Percentiles rank a stretch among this genome's conserved stretches.
These are phyloP conservation scores for Torymus aiolomorphi DNA, from an alignment of 2,888 invertebrate genomes.

Conservation along the genomic window DNA sequence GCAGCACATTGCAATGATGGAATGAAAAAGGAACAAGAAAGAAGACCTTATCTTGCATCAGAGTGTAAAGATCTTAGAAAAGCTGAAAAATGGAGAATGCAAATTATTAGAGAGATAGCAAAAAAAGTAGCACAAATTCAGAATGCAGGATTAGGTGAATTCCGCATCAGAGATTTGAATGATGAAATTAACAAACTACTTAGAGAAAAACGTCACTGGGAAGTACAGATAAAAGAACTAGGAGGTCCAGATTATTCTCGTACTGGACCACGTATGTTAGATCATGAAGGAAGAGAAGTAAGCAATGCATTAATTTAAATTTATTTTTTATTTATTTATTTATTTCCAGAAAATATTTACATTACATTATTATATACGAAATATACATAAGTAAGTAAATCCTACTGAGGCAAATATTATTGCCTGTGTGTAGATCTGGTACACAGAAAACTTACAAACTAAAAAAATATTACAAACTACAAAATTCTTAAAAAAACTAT, in stretches of 20 bases:
- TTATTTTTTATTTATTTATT: too few species aligned
- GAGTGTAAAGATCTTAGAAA: conserved; percentile 94
- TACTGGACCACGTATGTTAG: conserved; percentile 94
- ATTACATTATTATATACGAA: too few species aligned
- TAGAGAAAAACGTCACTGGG: conserved; percentile 98
- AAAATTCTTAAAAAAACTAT: too few species aligned
- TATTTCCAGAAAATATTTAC: too few species aligned
- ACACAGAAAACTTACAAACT: too few species aligned
- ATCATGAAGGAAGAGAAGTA: conserved; percentile 92
- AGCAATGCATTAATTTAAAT: background rate
- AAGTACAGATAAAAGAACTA: conserved; percentile 94
- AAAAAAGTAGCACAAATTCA: conserved; percentile 99
- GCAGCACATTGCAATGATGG: conserved; percentile 96
- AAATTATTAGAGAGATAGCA: conserved; percentile 97
- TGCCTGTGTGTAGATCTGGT: too few species aligned
- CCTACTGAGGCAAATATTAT: too few species aligned
- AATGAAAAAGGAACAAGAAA: conserved; percentile 86
- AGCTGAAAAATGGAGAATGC: conserved; percentile 97
- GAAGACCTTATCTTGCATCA: conserved; percentile 95
- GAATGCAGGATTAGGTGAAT: conserved; percentile 99
- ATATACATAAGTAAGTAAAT: too few species aligned
- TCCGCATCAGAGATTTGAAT: conserved; percentile 96
- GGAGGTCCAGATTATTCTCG: conserved; percentile 96
- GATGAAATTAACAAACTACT: conserved; percentile 99
- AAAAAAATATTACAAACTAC: too few species aligned